Evolutionary conservation across 2,888 invertebrate species (phyloP), one percentile per base, ranked within the genome.

Genomic region (Strigamia crassipes): DNA sequence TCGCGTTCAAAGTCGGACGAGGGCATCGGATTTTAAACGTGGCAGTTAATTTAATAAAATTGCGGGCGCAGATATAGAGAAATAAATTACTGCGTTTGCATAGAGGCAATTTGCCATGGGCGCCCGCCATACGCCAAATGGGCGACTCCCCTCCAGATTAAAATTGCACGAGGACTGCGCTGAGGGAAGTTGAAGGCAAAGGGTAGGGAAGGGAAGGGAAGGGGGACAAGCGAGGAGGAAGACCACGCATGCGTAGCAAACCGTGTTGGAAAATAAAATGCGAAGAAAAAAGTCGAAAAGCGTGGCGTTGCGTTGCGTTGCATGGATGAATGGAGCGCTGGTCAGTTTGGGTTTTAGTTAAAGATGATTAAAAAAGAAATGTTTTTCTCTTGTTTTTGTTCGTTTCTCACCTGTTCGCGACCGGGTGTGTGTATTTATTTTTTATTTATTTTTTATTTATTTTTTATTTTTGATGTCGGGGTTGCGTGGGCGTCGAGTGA

Each of bases 31-130:
- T 80, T 80, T 80, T 73, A 51, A 80, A 80, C 80, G 31, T 80
- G 80, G 79, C 82, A 81, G 82, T 82, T 83, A 83, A 83, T 83
- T 83, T 82, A 83, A 83, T 83, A 83, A 83, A 83, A 83, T 82
- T 83, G 82, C 61, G 79, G 80, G 82, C 46, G 80, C 80, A 66
- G 56, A 81, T 82, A 83, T 81, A 83, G 82, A 82, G 83, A 83
- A 83, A 83, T 83, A 83, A 83, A 83, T 83, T 82, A 83, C 83
- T 77, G 80, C 79, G 81, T 82, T 83, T 82, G 83, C 83, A 83
- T 83, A 77, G 81, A 31, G 81, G 61, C 61, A 66, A 31, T 31
- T 31, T 46, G 56, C 80, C 51, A 56, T 42, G 56, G 31, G 56
- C 42, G 80, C 80, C 56, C 46, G 51, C 46, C 42, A 41, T 41